Conservation (phyloP, 2,797 vertebrate species). For the Capromys pilorides region DNA sequence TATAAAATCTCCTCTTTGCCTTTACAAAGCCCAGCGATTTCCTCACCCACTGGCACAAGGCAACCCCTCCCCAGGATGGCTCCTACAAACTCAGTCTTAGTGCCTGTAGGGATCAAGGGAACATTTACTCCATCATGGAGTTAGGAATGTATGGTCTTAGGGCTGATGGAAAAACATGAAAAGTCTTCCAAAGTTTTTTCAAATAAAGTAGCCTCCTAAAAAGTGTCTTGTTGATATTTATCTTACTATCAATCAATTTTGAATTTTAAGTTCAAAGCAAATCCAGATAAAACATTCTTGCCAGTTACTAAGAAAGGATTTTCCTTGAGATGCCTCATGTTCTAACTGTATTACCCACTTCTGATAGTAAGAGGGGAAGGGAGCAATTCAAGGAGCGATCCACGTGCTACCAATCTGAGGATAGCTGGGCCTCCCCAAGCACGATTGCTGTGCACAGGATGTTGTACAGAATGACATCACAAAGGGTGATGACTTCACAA, state of each 20-base stretch:
- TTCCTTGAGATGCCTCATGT: background rate
- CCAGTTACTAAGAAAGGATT: background rate
- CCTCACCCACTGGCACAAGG: background rate
- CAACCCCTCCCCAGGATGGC: background rate
- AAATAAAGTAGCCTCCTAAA: background rate
- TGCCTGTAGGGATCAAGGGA: background rate
- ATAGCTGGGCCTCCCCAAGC: background rate
- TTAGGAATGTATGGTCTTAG: background rate
- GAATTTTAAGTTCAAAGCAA: slow-evolving; percentile 1
- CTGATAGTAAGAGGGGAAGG: background rate
- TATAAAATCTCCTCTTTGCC: background rate
- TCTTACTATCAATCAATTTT: background rate
- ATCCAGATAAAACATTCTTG: background rate
- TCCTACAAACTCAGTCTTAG: background rate
- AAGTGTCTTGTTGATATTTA: background rate
- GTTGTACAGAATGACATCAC: background rate
- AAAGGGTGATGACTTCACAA: background rate
- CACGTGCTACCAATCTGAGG: background rate
- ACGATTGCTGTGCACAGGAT: background rate
- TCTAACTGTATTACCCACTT: background rate
- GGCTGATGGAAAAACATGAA: background rate
- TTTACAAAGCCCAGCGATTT: background rate
- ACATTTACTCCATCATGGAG: background rate
- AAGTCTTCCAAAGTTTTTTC: background rate
- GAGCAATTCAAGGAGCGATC: background rate